Evolutionary conservation across 2,797 vertebrate genomes (phyloP).

Genomic region (Lithobates sylvaticus): DNA sequence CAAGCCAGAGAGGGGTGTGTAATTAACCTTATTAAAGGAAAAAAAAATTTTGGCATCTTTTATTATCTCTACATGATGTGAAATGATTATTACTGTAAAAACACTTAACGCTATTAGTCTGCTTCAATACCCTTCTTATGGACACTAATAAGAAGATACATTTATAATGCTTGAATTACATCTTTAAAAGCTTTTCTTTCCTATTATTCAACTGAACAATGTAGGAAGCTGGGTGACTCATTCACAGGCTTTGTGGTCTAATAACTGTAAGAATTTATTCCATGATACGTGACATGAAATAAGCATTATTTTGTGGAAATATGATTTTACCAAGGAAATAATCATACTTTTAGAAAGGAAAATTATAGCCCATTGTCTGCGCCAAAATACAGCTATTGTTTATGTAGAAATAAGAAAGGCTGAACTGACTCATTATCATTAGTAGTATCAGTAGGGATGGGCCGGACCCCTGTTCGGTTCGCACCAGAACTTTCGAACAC

Average conservation of each 20-base stretch:
- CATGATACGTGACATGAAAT: neutral
- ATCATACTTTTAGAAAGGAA: neutral
- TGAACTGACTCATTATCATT: neutral
- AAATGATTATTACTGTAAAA: too few relatives aligned
- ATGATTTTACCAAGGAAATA: neutral
- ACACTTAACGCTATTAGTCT: too few relatives aligned
- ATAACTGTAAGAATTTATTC: neutral
- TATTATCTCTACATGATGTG: too few relatives aligned
- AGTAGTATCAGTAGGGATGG: too few relatives aligned
- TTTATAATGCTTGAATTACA: neutral
- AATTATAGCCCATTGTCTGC: neutral
- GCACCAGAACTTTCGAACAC: too few relatives aligned
- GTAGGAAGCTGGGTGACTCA: neutral
- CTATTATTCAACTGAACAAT: neutral
- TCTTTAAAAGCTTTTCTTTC: neutral
- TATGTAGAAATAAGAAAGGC: neutral
- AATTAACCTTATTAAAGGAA: too few relatives aligned
- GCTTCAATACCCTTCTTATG: neutral
- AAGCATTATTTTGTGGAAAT: neutral
- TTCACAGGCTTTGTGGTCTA: neutral
- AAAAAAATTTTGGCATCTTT: too few relatives aligned
- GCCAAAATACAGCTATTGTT: constrained; percentile 12
- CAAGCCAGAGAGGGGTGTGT: too few relatives aligned
- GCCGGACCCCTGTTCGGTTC: too few relatives aligned
- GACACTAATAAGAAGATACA: neutral